Evolutionary conservation across 2,113 vertebrate genomes (phyloP).

Genomic region (Budorcas taxicolor): DNA sequence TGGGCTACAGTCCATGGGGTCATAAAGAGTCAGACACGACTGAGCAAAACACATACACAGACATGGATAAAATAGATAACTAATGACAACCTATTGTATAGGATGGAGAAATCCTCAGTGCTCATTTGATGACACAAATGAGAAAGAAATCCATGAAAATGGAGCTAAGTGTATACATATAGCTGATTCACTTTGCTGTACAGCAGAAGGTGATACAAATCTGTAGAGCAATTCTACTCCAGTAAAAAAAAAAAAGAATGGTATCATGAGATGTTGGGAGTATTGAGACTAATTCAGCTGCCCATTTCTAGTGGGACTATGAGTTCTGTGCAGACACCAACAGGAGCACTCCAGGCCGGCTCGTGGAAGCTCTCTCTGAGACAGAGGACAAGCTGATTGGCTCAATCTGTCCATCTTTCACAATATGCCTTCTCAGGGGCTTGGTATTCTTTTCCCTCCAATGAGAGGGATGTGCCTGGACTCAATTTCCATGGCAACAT

Average conservation of each 20-base stretch:
- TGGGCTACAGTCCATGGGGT: not conserved
- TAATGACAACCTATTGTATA: not conserved
- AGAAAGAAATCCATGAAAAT: not conserved
- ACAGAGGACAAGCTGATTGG: not conserved
- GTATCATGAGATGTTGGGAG: not conserved
- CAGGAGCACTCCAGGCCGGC: rapidly evolving
- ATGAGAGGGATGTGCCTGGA: not conserved
- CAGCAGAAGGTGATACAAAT: not conserved
- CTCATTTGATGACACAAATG: not conserved
- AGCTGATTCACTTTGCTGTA: not conserved
- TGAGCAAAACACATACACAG: not conserved
- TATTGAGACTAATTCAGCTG: not conserved
- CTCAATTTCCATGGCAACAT: not conserved
- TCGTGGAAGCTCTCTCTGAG: not conserved
- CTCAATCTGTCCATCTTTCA: not conserved
- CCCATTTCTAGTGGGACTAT: not conserved
- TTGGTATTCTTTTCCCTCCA: not conserved
- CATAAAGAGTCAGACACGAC: not conserved
- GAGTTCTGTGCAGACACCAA: not conserved
- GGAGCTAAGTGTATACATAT: not conserved
- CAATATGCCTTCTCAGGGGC: not conserved
- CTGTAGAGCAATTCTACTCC: not conserved
- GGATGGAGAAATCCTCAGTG: not conserved
- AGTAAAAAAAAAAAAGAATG: not conserved
- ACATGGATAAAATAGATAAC: not conserved